Percentiles rank a stretch among this genome's conserved stretches.
phyloP scores from a whole-genome alignment of 2,888 invertebrate genomes.

The Mycalesis mineus region DNA sequence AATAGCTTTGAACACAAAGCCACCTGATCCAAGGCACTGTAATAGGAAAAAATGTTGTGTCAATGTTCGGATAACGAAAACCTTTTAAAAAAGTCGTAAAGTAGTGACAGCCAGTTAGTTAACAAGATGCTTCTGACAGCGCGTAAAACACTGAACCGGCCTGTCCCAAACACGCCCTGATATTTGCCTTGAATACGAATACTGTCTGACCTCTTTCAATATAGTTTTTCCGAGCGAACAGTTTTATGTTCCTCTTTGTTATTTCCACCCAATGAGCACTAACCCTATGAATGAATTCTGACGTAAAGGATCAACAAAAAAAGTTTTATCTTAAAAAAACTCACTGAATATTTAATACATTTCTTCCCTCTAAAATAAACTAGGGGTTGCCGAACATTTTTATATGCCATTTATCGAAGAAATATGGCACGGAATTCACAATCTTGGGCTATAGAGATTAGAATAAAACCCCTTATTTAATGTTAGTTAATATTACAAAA shows the following conservation, averaged over 20 bases:
- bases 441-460: too few species aligned
- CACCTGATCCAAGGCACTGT: neutral
- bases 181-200: slow-evolving; percentile 64
- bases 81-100: slow-evolving; percentile 9
- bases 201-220: slow-evolving; percentile 70
- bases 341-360: slow-evolving; percentile 6
- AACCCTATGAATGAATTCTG: slow-evolving; percentile 11
- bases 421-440: too few species aligned
- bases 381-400: neutral
- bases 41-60: neutral
- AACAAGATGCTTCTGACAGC: slow-evolving; percentile 10
- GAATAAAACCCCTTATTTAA: too few species aligned
- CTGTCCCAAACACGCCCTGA: slow-evolving; percentile 57
- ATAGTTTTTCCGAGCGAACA: slow-evolving; percentile 73
- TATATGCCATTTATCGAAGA: neutral
- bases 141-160: slow-evolving; percentile 53
- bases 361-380: neutral
- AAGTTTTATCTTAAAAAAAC: slow-evolving; percentile 2
- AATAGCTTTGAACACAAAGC: too few species aligned
- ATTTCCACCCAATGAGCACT: slow-evolving; percentile 65
- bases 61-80: neutral
- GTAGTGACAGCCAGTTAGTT: slow-evolving; percentile 9
- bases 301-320: slow-evolving; percentile 7
- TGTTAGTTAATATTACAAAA: too few species aligned
- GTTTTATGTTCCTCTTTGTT: slow-evolving; percentile 60